These are phyloP conservation scores for Hydrozoanthus tunicans DNA, from an alignment of 64 coral and sea anemone genomes.

Conservation along the genomic window DNA sequence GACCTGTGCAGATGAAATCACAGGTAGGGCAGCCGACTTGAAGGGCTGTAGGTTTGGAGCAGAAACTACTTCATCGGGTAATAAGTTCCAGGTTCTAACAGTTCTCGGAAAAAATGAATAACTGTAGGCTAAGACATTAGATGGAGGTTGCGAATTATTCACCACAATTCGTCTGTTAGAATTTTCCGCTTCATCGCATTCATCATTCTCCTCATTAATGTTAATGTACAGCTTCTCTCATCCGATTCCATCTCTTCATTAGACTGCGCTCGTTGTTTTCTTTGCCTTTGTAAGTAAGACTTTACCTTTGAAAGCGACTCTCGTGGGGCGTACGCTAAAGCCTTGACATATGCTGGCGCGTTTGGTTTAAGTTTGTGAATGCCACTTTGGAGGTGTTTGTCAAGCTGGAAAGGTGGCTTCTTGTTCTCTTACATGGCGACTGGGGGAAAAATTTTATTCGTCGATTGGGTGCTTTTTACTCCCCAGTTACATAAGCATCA, in stretches of 20 bases:
- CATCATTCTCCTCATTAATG: slow-evolving; percentile 37
- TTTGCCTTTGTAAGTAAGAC: slow-evolving; percentile 14
- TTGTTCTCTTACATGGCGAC: slow-evolving; percentile 55
- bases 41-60: no score
- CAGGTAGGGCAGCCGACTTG: no score
- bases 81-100: no score
- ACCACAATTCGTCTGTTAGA: not conserved
- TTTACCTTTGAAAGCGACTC: slow-evolving; percentile 2
- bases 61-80: no score
- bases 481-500: slow-evolving; percentile 46
- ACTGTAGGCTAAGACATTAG: no score
- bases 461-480: slow-evolving; percentile 51
- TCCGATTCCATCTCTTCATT: slow-evolving; percentile 40
- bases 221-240: not conserved
- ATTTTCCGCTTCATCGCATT: slow-evolving; percentile 41
- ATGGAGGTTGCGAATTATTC: not conserved
- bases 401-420: slow-evolving; percentile 43
- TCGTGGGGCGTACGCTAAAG: slow-evolving; percentile 45
- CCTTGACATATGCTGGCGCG: slow-evolving; percentile 5
- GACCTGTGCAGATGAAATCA: no score
- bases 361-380: slow-evolving; percentile 59
- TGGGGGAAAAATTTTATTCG: slow-evolving; percentile 60
- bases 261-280: slow-evolving; percentile 8
- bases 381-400: slow-evolving; percentile 51
- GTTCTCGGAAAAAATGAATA: no score